These are phyloP conservation scores for Amphibalanus amphitrite DNA, from an alignment of 1,140 invertebrate genomes.

Conservation along the genomic window DNA sequence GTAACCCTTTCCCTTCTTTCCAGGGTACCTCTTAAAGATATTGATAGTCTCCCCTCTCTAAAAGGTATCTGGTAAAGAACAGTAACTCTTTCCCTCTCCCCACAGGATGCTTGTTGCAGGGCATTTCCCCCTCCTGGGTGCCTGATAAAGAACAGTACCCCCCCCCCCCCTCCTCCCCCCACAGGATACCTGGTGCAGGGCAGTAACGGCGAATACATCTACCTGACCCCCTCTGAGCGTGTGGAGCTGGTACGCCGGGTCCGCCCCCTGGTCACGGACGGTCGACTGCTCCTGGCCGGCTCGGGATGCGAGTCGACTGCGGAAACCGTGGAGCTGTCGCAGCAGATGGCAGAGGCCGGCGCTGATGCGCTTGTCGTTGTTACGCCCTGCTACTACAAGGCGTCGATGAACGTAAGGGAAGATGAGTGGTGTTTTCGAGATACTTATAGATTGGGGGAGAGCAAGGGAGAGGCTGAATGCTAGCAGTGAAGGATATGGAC, in stretches of 20 bases:
- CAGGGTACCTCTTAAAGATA: no score
- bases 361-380: constrained; percentile 39
- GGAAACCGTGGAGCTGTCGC: constrained; percentile 32
- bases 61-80: no score
- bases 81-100: no score
- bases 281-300: constrained; percentile 36
- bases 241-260: constrained; percentile 32
- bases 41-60: no score
- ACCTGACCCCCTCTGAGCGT: constrained; percentile 31
- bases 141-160: no score
- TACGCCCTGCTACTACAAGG: constrained; percentile 39
- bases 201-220: constrained; percentile 40
- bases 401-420: constrained; percentile 35
- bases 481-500: no score
- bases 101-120: no score
- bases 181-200: constrained; percentile 39
- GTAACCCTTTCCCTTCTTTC: background rate
- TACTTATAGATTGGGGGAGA: no score
- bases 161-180: no score
- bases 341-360: constrained; percentile 34
- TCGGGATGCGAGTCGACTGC: constrained; percentile 40
- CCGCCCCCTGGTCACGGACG: constrained; percentile 21
- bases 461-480: no score
- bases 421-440: no score
- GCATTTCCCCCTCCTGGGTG: no score